Percentiles rank a stretch among this genome's conserved stretches.
Evolutionary conservation across 2,113 vertebrate species (phyloP).

Genomic region (Platichthys flesus): DNA sequence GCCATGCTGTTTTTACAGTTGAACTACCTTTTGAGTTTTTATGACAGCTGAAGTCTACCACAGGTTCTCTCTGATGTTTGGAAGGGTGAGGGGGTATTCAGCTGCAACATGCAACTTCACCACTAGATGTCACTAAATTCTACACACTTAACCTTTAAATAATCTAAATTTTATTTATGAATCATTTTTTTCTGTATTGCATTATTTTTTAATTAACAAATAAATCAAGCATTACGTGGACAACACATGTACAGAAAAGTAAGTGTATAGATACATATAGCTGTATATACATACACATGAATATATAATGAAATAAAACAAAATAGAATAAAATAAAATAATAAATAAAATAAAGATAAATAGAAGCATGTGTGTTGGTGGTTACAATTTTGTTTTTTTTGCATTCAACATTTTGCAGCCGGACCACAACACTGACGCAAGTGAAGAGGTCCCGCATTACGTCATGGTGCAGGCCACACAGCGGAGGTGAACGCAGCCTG

Average conservation of each 20-base stretch:
- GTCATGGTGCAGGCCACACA: constrained; percentile 79
- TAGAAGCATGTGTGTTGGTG: background rate
- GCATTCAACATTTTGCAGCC: constrained; percentile 37
- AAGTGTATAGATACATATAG: no score
- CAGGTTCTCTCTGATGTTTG: no score
- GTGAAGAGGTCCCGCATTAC: constrained; percentile 83
- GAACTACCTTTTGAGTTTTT: no score
- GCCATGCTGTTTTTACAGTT: background rate
- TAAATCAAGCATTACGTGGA: no score
- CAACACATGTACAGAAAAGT: no score
- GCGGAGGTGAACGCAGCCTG: constrained; percentile 67
- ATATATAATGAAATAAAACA: no score
- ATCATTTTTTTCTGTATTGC: no score
- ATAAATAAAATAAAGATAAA: background rate
- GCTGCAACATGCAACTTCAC: background rate
- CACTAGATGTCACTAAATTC: background rate
- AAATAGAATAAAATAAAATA: background rate
- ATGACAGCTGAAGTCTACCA: no score
- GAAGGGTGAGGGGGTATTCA: background rate
- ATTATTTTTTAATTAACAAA: no score
- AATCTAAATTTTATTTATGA: background rate
- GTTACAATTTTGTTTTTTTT: background rate
- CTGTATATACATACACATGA: no score
- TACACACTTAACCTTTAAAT: background rate
- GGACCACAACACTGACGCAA: constrained; percentile 63